These are phyloP conservation scores for Oryzias dopingdopingensis DNA, from an alignment of 2,797 vertebrate genomes.

Conservation along the genomic window DNA sequence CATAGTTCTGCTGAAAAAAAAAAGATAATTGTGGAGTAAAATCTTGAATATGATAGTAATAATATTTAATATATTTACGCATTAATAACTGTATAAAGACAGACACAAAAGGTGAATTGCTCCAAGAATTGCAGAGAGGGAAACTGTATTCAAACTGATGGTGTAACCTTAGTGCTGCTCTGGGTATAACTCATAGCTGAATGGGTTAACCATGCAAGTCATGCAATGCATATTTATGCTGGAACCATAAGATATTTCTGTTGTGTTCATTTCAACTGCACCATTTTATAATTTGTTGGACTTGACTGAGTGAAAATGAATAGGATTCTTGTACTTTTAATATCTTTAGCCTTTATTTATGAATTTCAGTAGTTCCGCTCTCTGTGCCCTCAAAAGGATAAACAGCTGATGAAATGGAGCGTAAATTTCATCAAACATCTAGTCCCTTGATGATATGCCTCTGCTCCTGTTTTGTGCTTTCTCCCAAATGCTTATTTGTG, in stretches of 20 bases:
- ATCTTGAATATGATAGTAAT: too few relatives aligned
- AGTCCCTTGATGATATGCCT: constrained; percentile 7
- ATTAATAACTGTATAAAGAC: background rate
- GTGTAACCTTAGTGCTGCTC: constrained; percentile 21
- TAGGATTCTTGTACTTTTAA: background rate
- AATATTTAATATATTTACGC: too few relatives aligned
- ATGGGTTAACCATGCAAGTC: constrained; percentile 44
- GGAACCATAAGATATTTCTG: constrained; percentile 3
- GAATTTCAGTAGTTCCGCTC: constrained; percentile 6
- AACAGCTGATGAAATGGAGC: constrained; percentile 16
- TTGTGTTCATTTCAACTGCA: constrained; percentile 6
- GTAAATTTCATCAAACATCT: constrained; percentile 6
- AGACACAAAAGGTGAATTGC: too few relatives aligned
- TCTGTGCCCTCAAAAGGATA: constrained; percentile 10
- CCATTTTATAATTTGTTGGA: background rate
- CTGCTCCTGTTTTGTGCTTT: constrained; percentile 11
- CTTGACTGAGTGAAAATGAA: background rate
- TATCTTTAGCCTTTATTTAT: constrained; percentile 9
- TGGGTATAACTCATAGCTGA: constrained; percentile 36
- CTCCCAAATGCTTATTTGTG: constrained; percentile 14
- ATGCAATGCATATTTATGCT: constrained; percentile 9
- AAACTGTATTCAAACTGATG: background rate
- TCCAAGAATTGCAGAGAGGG: background rate
- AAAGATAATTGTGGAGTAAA: too few relatives aligned
- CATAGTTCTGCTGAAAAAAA: too few relatives aligned